Base-by-base conservation (phyloP, 2,113 vertebrate species). In the Channa maculata region DNA sequence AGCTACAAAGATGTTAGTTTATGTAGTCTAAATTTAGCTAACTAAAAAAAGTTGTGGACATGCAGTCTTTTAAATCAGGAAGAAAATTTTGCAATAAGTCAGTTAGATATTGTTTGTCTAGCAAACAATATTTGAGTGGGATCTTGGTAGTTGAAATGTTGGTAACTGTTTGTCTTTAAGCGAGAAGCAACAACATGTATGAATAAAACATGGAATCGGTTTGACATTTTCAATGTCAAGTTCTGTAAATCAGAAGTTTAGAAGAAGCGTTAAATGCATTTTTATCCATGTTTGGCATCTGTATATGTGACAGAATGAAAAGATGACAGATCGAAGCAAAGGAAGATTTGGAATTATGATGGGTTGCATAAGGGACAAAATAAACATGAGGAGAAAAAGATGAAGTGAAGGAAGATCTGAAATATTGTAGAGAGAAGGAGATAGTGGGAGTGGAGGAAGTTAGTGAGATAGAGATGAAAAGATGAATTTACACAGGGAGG, bases 391-490 rank as follows among this genome's bases (percentile, higher is more conserved):
- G 24, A 67, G 36, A 54, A 36, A 77, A 63, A 15, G 14, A 76
- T 37, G 57, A 61, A 81, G 59, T 48, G 60, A 67, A 44, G 48
- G 36, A 70, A 60, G 10, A 63, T 45, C 60, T 57, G 52, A 71
- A 77, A 65, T 36, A 57, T 1, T 53, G n/a, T 1, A 39, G 69
- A 65, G 55, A 82, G 68, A 58, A 70, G 4, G 13, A 79, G 74
- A 75, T 13, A 62, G 69, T 62, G 14, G 78, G 62, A 69, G 62
- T 8, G 63, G 53, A 68, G 44, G 57, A 75, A 46, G 80, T 15
- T 77, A 41, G n/a, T 24, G 50, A 58, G 79, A 69, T 64, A 38
- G 14, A 66, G 77, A 88, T 76, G 66, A 84, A 76, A 76, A 79
- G 63, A 11, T 11, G 10, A 71, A 38, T 69, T 79, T 77, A 71